Evolutionary conservation across 2,888 invertebrate species (phyloP), one percentile per base, ranked within the genome.

Genomic region (Rhogogaster chlorosoma): DNA sequence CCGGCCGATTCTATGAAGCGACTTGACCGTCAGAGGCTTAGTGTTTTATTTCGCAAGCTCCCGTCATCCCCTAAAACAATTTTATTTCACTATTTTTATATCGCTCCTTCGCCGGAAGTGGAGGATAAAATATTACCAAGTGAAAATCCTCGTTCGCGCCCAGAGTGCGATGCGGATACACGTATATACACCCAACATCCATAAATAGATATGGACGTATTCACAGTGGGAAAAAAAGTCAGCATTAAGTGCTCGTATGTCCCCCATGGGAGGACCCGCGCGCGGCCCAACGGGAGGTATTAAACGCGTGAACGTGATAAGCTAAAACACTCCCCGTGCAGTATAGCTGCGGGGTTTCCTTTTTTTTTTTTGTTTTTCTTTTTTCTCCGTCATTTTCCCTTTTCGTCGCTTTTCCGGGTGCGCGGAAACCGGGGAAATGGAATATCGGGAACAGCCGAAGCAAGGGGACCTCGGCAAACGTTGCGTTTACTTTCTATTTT

Each of bases 251-350:
- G 88, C 88, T 88, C 91, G 89, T 90, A 91, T 88, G 91, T 90
- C 89, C 90, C 90, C 90, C 90, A 83, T 32, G 85, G 83, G 86
- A 78, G 78, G 77, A 78, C 36, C 53, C 64, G 61, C 61, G n/a
- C 53, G 53, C 64, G 70, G 70, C 77, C 67, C 53, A 49, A 38
- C 83, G 71, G 85, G 85, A 89, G 86, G 88, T 88, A 90, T 90
- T 91, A 91, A 91, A 90, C 91, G 90, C 88, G 88, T 88, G 89
- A 91, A 91, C 90, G 90, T 90, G 93, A 93, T 93, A 93, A 93
- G 92, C 92, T 91, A 90, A 92, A 92, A 92, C 92, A 91, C 91
- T 92, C 89, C 88, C 87, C 45, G 84, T 22, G 70, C 70, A 45
- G 86, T 84, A 64, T 83, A 84, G 86, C 87, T 71, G 84, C 83